These are phyloP conservation scores for Heliconius ethilla DNA, from an alignment of 2,888 invertebrate genomes.

Conservation along the genomic window DNA sequence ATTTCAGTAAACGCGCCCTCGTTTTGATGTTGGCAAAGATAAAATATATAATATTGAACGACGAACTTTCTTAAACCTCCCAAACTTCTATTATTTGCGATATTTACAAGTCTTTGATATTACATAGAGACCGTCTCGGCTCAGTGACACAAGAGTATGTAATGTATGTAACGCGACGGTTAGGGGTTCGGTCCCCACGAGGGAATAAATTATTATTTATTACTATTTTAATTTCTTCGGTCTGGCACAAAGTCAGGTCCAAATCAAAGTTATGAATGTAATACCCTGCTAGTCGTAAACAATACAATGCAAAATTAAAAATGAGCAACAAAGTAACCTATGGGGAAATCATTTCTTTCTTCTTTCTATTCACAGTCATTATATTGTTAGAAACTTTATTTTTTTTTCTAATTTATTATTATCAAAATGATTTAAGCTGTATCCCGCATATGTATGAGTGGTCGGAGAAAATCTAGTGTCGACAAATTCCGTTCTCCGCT, in stretches of 20 bases:
- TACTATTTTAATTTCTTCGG: neutral
- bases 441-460: too few relatives aligned
- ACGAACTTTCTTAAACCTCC: neutral
- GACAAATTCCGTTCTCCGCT: too few relatives aligned
- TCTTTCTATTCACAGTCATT: constrained; percentile 6
- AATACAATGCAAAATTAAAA: constrained; percentile 14
- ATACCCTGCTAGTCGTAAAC: neutral
- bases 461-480: too few relatives aligned
- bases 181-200: too few relatives aligned
- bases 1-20: neutral
- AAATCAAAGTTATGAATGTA: neutral
- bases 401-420: neutral
- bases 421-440: neutral
- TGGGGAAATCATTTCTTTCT: constrained; percentile 27
- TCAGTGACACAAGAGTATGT: too few relatives aligned
- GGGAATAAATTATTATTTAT: too few relatives aligned
- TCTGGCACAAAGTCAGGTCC: neutral
- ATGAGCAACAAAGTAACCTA: constrained; percentile 11
- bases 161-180: too few relatives aligned
- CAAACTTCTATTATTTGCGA: neutral
- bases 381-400: neutral
- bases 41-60: constrained; percentile 11
- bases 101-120: neutral
- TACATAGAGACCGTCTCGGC: too few relatives aligned
- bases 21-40: constrained; percentile 14